Evolutionary conservation across 1,140 invertebrate genomes (phyloP).

Genomic region (Procambarus virginalis): DNA sequence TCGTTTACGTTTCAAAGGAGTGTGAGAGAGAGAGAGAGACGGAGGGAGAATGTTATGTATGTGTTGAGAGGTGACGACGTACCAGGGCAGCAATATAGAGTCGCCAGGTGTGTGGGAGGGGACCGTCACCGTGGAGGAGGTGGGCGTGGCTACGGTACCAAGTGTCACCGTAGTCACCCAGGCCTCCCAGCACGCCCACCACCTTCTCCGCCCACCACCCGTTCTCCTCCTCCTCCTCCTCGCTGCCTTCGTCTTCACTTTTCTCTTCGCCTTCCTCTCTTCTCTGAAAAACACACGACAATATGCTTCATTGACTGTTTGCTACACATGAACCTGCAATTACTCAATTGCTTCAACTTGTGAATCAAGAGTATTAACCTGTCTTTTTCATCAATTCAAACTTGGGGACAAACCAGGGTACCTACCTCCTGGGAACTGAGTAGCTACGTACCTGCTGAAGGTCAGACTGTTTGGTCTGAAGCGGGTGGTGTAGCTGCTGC

Average conservation of each 20-base stretch:
- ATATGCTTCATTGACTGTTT: background rate
- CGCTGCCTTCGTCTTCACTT: conserved; percentile 23
- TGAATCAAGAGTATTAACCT: no score
- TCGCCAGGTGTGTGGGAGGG: conserved; percentile 57
- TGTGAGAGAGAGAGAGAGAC: no score
- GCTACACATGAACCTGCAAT: no score
- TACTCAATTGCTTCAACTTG: no score
- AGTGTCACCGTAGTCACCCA: conserved; percentile 44
- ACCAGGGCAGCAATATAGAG: conserved; percentile 55
- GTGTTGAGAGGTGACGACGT: background rate
- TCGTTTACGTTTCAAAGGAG: no score
- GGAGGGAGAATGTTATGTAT: no score
- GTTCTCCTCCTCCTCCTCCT: conserved; percentile 43
- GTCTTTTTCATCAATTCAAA: no score
- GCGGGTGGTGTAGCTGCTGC: background rate
- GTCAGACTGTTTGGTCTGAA: background rate
- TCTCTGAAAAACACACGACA: background rate
- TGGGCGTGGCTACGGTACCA: conserved; percentile 61
- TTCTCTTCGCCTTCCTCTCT: conserved; percentile 11
- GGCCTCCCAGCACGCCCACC: conserved; percentile 3
- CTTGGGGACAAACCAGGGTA: background rate
- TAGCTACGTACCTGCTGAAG: background rate
- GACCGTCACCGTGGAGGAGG: conserved; percentile 52
- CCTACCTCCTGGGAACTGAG: background rate
- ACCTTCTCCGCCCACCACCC: conserved; percentile 50